These are phyloP conservation scores for Ariolimax columbianus DNA, from an alignment of 2,888 invertebrate species.

Conservation along the genomic window DNA sequence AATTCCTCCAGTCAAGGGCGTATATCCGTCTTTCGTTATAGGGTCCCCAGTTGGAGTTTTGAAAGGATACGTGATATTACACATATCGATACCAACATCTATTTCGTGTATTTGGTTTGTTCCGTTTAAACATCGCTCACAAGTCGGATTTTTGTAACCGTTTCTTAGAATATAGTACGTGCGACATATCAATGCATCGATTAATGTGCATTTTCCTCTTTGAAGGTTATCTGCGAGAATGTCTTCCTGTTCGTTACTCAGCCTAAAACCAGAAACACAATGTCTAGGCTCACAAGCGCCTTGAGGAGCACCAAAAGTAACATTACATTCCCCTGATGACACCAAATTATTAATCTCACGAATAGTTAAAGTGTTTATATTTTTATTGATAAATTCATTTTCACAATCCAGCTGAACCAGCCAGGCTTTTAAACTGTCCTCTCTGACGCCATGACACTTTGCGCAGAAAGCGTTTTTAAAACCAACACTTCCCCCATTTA, in stretches of 20 bases:
- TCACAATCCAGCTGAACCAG: not conserved
- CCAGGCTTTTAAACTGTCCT: not conserved
- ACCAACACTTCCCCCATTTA: not conserved
- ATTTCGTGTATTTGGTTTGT: not conserved
- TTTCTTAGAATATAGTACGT: not conserved
- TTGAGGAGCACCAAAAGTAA: not conserved
- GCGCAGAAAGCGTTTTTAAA: constrained; percentile 36
- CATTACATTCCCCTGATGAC: not conserved
- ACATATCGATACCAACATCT: not conserved
- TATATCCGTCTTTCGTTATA: not conserved
- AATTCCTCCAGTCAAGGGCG: constrained; percentile 24
- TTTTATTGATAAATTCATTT: not conserved
- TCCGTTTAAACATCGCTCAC: not conserved
- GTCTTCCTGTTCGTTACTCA: not conserved
- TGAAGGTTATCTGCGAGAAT: not conserved
- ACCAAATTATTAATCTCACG: not conserved
- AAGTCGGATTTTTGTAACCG: constrained; percentile 21
- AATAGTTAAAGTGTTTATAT: not conserved
- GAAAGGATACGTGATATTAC: not conserved
- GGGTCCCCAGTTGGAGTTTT: not conserved
- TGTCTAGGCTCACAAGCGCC: not conserved
- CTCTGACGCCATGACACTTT: constrained; percentile 17
- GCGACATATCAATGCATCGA: not conserved
- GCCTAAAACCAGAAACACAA: not conserved
- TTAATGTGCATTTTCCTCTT: not conserved